Evolutionary conservation across 2,113 vertebrate species (phyloP).

Genomic region (Lampris megalopsis): DNA sequence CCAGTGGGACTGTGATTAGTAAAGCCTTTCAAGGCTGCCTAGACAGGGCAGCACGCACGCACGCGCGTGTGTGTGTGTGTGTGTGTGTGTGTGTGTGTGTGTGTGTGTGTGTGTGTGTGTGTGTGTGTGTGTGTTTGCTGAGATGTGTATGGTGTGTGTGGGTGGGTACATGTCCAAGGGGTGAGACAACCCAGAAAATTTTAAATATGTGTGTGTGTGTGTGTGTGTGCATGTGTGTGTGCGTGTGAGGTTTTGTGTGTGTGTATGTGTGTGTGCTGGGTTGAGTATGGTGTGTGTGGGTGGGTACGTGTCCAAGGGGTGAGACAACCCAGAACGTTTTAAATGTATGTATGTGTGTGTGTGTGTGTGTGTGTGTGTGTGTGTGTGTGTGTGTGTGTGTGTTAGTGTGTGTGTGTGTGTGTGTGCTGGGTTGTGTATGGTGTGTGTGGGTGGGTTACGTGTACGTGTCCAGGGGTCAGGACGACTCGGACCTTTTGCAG

Average conservation of each 20-base stretch:
- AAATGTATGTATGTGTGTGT: no score
- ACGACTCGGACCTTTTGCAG: conserved; percentile 5
- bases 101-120: conserved; percentile 8
- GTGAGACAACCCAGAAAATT: conserved; percentile 28
- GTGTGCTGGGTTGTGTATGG: not conserved
- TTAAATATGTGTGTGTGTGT: no score
- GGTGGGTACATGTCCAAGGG: conserved; percentile 24
- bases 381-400: conserved; percentile 11
- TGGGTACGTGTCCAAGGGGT: conserved; percentile 27
- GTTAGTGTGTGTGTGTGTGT: conserved; percentile 9
- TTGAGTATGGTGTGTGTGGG: no score
- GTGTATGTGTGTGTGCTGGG: conserved; percentile 3
- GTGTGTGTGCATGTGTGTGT: no score
- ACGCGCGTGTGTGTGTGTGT: no score
- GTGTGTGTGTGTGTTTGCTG: conserved; percentile 6
- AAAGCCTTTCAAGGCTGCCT: conserved; percentile 71
- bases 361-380: no score
- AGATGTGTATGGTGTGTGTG: no score
- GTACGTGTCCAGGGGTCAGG: conserved; percentile 27
- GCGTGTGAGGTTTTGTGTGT: conserved; percentile 7
- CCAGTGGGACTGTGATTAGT: conserved; percentile 72
- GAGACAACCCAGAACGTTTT: conserved; percentile 32
- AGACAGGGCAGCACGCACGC: conserved; percentile 43
- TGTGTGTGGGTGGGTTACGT: not conserved
- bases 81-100: no score